phyloP scores from a whole-genome alignment of 2,888 invertebrate species.

The Apamea crenata region DNA sequence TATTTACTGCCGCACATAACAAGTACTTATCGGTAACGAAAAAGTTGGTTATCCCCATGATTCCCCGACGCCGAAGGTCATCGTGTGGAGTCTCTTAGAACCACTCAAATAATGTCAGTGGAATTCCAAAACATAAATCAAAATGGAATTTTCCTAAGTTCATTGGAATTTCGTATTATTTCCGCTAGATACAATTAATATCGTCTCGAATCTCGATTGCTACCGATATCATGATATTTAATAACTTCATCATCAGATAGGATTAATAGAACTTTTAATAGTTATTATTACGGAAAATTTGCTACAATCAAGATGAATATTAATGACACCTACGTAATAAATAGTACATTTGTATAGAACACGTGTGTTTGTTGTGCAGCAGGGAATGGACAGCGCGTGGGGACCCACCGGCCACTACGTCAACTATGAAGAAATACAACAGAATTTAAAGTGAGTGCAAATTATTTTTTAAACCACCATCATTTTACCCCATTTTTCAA shows the following conservation, averaged over 20 bases:
- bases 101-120: background rate
- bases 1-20: background rate
- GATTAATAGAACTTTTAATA: constrained; percentile 3
- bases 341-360: constrained; percentile 30
- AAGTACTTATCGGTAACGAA: background rate
- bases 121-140: background rate
- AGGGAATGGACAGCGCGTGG: constrained; percentile 88
- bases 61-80: background rate
- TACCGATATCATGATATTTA: background rate
- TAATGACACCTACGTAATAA: background rate
- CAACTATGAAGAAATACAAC: constrained; percentile 96
- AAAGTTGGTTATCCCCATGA: constrained; percentile 12
- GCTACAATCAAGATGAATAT: constrained; percentile 13
- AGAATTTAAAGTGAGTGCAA: constrained; percentile 93
- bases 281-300: background rate
- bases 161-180: background rate
- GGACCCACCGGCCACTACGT: constrained; percentile 93
- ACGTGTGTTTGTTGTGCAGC: constrained; percentile 59
- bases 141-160: constrained; percentile 4
- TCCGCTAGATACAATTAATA: background rate
- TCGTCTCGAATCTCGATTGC: background rate
- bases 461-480: background rate
- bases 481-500: background rate
- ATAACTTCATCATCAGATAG: background rate
- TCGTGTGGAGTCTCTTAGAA: background rate